phyloP scores from a whole-genome alignment of 2,888 invertebrate species.

The Oegoconia quadripuncta region DNA sequence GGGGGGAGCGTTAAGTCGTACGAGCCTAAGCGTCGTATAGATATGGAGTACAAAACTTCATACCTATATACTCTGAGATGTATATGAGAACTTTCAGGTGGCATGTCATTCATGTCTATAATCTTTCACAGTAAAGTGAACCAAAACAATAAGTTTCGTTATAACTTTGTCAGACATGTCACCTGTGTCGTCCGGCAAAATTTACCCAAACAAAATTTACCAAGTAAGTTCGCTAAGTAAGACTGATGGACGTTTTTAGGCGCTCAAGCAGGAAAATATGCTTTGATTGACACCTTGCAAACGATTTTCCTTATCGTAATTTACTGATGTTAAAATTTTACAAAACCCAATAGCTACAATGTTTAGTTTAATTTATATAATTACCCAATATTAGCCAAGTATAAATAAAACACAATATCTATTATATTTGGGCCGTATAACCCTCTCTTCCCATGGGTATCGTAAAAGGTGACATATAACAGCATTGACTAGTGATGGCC shows the following conservation, averaged over 20 bases:
- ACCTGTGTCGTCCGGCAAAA: conserved; percentile 44
- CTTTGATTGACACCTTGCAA: conserved; percentile 41
- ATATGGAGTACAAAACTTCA: background rate
- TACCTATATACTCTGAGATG: background rate
- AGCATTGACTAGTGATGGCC: too few relatives aligned
- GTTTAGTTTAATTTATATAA: background rate
- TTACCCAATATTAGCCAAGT: too few relatives aligned
- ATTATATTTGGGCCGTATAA: too few relatives aligned
- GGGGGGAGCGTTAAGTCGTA: too few relatives aligned
- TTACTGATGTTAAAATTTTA: conserved; percentile 11
- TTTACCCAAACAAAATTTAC: conserved; percentile 44
- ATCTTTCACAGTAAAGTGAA: conserved; percentile 23
- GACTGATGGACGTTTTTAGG: conserved; percentile 55
- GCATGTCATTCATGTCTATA: conserved; percentile 23
- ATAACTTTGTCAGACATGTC: conserved; percentile 42
- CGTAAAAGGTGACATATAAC: too few relatives aligned
- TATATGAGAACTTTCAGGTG: conserved; percentile 1
- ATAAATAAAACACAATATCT: too few relatives aligned
- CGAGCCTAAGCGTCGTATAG: background rate
- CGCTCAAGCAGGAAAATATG: conserved; percentile 30
- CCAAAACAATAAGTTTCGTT: conserved; percentile 20
- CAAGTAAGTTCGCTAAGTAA: conserved; percentile 52
- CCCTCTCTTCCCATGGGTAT: too few relatives aligned
- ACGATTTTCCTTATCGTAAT: conserved; percentile 19
- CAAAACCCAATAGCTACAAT: background rate